These are phyloP conservation scores for Rhagoletis pomonella DNA, from an alignment of 1,140 invertebrate species.

Conservation along the genomic window DNA sequence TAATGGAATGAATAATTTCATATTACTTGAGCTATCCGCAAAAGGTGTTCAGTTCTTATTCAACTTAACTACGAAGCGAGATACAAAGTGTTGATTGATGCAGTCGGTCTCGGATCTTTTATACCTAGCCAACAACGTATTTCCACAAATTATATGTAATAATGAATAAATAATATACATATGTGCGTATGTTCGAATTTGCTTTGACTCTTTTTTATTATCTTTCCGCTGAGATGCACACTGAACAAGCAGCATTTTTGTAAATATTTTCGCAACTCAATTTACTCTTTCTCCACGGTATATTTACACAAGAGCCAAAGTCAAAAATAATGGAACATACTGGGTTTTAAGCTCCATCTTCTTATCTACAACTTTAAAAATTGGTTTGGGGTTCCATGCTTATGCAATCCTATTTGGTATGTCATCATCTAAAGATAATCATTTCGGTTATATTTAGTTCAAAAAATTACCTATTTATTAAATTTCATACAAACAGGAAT, in stretches of 20 bases:
- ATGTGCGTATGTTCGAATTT: not conserved
- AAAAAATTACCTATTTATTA: too few species aligned
- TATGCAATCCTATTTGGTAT: constrained; percentile 6
- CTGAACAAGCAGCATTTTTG: not conserved
- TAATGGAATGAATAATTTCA: not conserved
- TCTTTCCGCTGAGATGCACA: constrained; percentile 20
- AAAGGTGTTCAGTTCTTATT: not conserved
- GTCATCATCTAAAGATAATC: not conserved
- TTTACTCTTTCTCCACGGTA: not conserved
- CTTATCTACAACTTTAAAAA: not conserved
- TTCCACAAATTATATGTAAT: not conserved
- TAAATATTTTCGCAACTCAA: constrained; percentile 14
- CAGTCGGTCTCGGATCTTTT: constrained; percentile 4
- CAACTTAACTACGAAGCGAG: not conserved
- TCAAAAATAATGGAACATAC: not conserved
- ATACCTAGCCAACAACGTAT: not conserved
- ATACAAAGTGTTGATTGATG: constrained; percentile 2
- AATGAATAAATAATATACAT: not conserved
- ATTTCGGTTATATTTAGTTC: not conserved
- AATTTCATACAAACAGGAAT: too few species aligned
- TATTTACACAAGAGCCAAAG: not conserved
- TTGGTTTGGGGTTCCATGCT: not conserved
- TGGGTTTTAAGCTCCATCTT: not conserved
- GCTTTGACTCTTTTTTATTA: not conserved
- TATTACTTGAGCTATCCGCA: not conserved